phyloP scores from a whole-genome alignment of 2,113 vertebrate species.

The Triplophysa tibetana region DNA sequence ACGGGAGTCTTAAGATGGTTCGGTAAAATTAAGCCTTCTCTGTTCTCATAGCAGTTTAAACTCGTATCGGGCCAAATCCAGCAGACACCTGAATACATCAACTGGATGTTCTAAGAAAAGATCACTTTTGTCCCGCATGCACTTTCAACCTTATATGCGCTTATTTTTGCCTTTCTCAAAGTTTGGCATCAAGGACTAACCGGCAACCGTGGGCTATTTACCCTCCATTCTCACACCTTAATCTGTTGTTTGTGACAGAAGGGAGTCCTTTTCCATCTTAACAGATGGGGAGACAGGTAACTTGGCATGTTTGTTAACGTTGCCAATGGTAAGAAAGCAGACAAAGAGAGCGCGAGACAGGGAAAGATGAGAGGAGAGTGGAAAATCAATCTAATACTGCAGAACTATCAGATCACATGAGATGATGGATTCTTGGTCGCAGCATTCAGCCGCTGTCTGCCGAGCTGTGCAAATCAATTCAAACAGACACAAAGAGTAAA shows the following conservation, averaged over 20 bases:
- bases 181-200: background rate
- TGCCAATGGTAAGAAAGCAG: constrained; percentile 73
- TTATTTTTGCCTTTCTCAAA: background rate
- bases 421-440: constrained; percentile 90
- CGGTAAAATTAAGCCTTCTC: constrained; percentile 75
- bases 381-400: constrained; percentile 90
- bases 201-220: constrained; percentile 1
- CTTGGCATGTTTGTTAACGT: constrained; percentile 87
- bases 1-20: constrained; percentile 71
- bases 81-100: constrained; percentile 54
- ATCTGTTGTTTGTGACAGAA: constrained; percentile 60
- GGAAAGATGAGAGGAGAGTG: constrained; percentile 53
- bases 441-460: constrained; percentile 85
- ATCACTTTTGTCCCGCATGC: background rate
- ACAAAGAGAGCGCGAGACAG: constrained; percentile 46
- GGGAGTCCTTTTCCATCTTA: constrained; percentile 60
- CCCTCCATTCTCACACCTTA: constrained; percentile 21
- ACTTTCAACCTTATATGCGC: background rate
- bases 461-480: constrained; percentile 86
- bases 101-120: constrained; percentile 32
- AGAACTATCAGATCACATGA: constrained; percentile 96
- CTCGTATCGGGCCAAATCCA: constrained; percentile 70
- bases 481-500: constrained; percentile 85
- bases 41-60: constrained; percentile 70
- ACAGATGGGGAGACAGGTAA: constrained; percentile 74